A percentile compares a stretch with the other conserved stretches of the same genome.
Evolutionary conservation across 2,888 invertebrate species (phyloP).

Genomic region (Ethmia dodecea): DNA sequence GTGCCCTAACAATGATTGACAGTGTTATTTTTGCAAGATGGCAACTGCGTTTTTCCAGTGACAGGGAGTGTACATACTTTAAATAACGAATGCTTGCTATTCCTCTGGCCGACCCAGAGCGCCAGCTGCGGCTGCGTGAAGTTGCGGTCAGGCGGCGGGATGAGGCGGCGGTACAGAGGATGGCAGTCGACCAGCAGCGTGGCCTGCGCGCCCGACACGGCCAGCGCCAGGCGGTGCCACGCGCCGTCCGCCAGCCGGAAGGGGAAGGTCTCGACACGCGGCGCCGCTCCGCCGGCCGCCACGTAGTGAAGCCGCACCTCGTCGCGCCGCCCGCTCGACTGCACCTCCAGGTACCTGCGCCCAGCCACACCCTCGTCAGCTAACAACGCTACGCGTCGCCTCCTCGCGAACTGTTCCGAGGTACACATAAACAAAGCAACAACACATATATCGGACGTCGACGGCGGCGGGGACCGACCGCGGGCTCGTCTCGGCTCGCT

Average conservation of each 20-base stretch:
- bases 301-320: conserved; percentile 91
- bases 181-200: conserved; percentile 92
- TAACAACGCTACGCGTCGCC: conserved; percentile 30
- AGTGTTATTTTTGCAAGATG: neutral
- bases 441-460: conserved; percentile 60
- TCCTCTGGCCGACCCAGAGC: conserved; percentile 93
- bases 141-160: conserved; percentile 87
- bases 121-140: conserved; percentile 84
- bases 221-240: conserved; percentile 92
- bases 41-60: too few species aligned
- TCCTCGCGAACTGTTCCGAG: conserved; percentile 74
- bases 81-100: conserved; percentile 89
- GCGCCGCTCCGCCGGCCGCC: conserved; percentile 74
- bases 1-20: conserved; percentile 80
- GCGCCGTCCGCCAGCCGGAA: conserved; percentile 91
- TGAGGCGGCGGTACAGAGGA: conserved; percentile 88
- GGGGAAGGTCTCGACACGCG: conserved; percentile 90
- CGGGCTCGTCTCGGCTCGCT: conserved; percentile 69
- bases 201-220: conserved; percentile 89
- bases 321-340: conserved; percentile 92
- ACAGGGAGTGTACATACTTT: conserved; percentile 88
- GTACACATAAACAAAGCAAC: conserved; percentile 75
- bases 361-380: conserved; percentile 39
- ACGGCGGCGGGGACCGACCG: conserved; percentile 50
- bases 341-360: conserved; percentile 91